phyloP scores from a whole-genome alignment of 2,113 vertebrate genomes.

The Hypanus sabinus region DNA sequence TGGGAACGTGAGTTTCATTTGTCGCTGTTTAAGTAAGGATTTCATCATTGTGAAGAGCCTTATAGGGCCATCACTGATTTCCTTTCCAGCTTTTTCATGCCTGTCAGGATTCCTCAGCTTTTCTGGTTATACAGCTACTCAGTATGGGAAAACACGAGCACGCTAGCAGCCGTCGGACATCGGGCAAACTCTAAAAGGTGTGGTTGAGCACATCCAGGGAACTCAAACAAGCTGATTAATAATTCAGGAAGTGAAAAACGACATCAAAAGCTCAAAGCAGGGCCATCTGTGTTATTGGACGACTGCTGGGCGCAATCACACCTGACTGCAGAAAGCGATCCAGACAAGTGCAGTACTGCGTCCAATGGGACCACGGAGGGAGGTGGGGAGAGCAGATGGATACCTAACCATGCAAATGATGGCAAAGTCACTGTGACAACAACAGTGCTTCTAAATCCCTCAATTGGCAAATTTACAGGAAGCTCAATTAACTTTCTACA shows the following conservation, averaged over 20 bases:
- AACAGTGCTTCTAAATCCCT: conserved; percentile 35
- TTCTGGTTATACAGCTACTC: background rate
- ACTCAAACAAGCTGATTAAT: conserved; percentile 38
- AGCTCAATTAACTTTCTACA: conserved; percentile 36
- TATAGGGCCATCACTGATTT: background rate
- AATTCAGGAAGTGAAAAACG: conserved; percentile 39
- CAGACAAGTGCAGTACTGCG: conserved; percentile 32
- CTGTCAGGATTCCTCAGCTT: background rate
- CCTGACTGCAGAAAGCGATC: conserved; percentile 38
- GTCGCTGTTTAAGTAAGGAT: background rate
- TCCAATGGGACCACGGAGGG: conserved; percentile 26
- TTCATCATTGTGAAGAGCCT: background rate
- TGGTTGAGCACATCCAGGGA: conserved; percentile 19
- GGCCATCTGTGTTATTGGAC: conserved; percentile 38
- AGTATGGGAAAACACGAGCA: background rate
- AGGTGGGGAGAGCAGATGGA: conserved; percentile 28
- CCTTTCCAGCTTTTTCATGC: background rate
- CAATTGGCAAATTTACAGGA: conserved; percentile 35
- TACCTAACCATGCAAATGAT: conserved; percentile 37
- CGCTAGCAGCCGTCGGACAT: background rate
- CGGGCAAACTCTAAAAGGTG: background rate
- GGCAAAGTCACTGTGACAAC: conserved; percentile 38
- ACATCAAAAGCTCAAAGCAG: conserved; percentile 23
- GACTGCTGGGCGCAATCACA: conserved; percentile 35
- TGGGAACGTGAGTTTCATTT: background rate